Conservation (phyloP, 2,888 invertebrate species). For the Caenorhabditis imperialis region DNA sequence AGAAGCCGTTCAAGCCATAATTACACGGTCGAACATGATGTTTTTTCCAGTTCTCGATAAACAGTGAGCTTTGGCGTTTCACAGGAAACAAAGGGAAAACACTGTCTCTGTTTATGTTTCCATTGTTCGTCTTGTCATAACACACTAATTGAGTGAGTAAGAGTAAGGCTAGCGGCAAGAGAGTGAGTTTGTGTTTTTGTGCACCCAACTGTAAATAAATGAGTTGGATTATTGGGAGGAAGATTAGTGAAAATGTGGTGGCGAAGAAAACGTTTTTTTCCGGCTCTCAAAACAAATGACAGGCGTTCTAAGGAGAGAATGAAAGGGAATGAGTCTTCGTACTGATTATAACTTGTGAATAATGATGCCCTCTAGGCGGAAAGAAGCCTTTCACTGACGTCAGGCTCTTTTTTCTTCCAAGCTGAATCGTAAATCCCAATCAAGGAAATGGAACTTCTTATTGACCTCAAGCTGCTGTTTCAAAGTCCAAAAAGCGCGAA, state of each 20-base stretch:
- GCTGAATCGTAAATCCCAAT: slow-evolving; percentile 35
- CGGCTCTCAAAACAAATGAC: too few relatives aligned
- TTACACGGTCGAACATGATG: neutral
- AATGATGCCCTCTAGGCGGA: slow-evolving; percentile 13
- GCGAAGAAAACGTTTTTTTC: too few relatives aligned
- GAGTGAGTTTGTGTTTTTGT: slow-evolving; percentile 45
- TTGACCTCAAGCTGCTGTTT: slow-evolving; percentile 1
- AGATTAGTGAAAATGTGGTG: slow-evolving; percentile 31
- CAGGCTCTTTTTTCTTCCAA: slow-evolving; percentile 10
- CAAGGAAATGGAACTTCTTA: too few relatives aligned
- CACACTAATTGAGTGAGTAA: slow-evolving; percentile 46
- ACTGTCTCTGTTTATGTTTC: slow-evolving; percentile 26
- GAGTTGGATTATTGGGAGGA: slow-evolving; percentile 48
- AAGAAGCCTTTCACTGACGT: slow-evolving; percentile 20
- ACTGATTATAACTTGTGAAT: slow-evolving; percentile 15
- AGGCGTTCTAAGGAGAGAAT: slow-evolving; percentile 1
- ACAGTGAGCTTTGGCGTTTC: neutral
- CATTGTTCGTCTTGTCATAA: slow-evolving; percentile 20
- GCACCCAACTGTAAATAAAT: slow-evolving; percentile 52
- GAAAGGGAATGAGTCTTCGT: neutral
- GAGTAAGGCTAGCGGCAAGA: too few relatives aligned
- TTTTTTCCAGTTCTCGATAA: slow-evolving; percentile 9
- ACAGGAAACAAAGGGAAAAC: slow-evolving; percentile 5
- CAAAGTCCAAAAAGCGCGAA: neutral
- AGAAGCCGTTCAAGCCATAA: slow-evolving; percentile 8